phyloP scores from a whole-genome alignment of 1,140 invertebrate genomes.

The Ptiloglossa arizonensis region DNA sequence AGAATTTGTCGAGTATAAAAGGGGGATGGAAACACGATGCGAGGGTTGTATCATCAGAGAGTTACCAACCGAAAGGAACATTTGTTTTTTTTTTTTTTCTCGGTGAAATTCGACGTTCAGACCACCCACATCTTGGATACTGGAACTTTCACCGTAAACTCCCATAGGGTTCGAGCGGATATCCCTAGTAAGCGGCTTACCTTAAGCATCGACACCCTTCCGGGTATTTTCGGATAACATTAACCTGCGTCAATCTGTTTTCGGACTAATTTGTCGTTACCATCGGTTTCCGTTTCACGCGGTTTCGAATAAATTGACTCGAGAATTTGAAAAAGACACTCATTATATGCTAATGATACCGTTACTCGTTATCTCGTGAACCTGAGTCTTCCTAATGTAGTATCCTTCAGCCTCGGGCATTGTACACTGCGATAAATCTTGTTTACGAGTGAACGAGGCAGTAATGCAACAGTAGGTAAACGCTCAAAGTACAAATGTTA shows the following conservation, averaged over 20 bases:
- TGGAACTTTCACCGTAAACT: conserved; percentile 20
- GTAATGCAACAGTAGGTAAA: background rate
- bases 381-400: background rate
- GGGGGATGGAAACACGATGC: too few relatives aligned
- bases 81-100: conserved; percentile 21
- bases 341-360: background rate
- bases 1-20: too few relatives aligned
- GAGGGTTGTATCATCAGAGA: too few relatives aligned
- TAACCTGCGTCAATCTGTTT: conserved; percentile 44
- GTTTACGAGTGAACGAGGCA: background rate
- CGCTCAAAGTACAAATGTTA: too few relatives aligned
- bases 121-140: conserved; percentile 51
- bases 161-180: conserved; percentile 57
- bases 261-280: conserved; percentile 20
- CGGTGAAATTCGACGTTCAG: conserved; percentile 24
- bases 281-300: conserved; percentile 13
- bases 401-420: background rate
- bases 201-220: conserved; percentile 40
- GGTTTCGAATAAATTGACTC: background rate
- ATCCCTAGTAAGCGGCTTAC: conserved; percentile 61
- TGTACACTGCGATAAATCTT: background rate
- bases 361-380: background rate
- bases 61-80: background rate
- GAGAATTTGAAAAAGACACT: background rate
- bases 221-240: conserved; percentile 37